Conservation (phyloP, 1,140 invertebrate species). For the Contarinia nasturtii region DNA sequence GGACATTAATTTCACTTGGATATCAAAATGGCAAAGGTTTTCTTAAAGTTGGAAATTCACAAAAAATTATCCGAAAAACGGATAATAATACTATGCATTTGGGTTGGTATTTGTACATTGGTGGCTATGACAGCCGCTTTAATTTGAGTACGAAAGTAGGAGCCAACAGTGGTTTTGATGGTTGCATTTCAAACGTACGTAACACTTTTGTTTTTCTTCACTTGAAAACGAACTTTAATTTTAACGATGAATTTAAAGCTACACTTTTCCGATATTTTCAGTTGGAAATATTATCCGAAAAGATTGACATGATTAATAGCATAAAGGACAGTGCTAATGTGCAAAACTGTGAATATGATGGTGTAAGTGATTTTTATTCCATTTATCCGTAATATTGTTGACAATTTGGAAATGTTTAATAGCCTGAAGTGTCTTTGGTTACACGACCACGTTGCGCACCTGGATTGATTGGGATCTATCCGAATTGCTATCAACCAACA, state of each 20-base stretch:
- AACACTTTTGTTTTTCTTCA: constrained; percentile 1
- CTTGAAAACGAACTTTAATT: constrained; percentile 1
- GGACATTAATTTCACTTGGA: constrained; percentile 54
- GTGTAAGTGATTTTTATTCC: no score
- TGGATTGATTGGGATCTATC: no score
- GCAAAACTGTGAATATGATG: constrained; percentile 40
- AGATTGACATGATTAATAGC: constrained; percentile 41
- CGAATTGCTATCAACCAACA: no score
- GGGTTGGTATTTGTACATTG: constrained; percentile 65
- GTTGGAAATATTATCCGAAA: constrained; percentile 39
- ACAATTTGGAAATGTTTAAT: no score
- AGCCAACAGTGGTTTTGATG: constrained; percentile 55
- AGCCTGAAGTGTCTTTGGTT: constrained; percentile 19
- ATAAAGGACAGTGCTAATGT: constrained; percentile 55
- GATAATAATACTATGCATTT: constrained; percentile 41
- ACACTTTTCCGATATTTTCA: constrained; percentile 24
- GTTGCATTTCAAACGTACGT: constrained; percentile 69
- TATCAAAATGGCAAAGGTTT: constrained; percentile 30
- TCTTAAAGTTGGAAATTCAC: constrained; percentile 18
- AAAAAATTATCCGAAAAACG: constrained; percentile 29
- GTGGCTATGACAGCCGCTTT: constrained; percentile 59
- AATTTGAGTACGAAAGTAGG: constrained; percentile 47
- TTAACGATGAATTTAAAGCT: constrained; percentile 2
- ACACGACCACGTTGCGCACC: constrained; percentile 29
- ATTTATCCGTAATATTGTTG: constrained; percentile 11